A percentile compares a stretch with the other conserved stretches of the same genome.
Evolutionary conservation across 2,888 invertebrate genomes (phyloP).

Genomic region (Scelioninae gen. 2): DNA sequence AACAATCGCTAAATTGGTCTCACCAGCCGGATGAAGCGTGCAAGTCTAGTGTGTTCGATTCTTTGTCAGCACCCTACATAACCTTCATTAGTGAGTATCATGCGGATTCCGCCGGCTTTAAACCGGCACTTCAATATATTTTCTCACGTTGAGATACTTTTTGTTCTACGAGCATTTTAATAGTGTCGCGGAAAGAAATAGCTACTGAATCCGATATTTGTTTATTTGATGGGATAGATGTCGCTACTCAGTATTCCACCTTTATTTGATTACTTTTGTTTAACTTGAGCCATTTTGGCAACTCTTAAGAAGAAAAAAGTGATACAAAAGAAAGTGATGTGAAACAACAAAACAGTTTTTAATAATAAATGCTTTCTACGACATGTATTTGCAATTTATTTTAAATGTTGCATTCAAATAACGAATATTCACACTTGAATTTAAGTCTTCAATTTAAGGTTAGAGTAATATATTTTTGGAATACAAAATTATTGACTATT

Average conservation of each 20-base stretch:
- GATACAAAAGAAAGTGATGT: too few species aligned
- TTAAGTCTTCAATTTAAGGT: too few species aligned
- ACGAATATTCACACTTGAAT: too few species aligned
- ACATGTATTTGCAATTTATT: too few species aligned
- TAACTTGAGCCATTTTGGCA: too few species aligned
- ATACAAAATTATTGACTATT: too few species aligned
- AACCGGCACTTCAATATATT: slow-evolving; percentile 31
- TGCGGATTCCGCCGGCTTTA: slow-evolving; percentile 35
- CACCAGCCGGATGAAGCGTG: slow-evolving; percentile 81
- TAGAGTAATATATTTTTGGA: too few species aligned
- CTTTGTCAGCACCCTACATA: slow-evolving; percentile 77
- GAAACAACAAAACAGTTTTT: too few species aligned
- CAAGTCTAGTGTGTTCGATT: slow-evolving; percentile 76
- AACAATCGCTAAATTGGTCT: slow-evolving; percentile 77
- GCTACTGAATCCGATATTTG: background rate
- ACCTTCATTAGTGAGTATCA: slow-evolving; percentile 81
- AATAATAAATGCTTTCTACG: too few species aligned
- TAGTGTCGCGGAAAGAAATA: slow-evolving; percentile 3
- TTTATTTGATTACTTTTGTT: too few species aligned
- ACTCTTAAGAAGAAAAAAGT: too few species aligned
- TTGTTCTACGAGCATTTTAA: slow-evolving; percentile 8
- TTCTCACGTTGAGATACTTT: slow-evolving; percentile 12
- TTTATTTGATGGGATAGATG: slow-evolving; percentile 7
- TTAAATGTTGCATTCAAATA: too few species aligned
- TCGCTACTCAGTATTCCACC: slow-evolving; percentile 5